Evolutionary conservation across 2,113 vertebrate species (phyloP), one percentile per base, ranked within the genome.

Genomic region (Pampusana beccarii): DNA sequence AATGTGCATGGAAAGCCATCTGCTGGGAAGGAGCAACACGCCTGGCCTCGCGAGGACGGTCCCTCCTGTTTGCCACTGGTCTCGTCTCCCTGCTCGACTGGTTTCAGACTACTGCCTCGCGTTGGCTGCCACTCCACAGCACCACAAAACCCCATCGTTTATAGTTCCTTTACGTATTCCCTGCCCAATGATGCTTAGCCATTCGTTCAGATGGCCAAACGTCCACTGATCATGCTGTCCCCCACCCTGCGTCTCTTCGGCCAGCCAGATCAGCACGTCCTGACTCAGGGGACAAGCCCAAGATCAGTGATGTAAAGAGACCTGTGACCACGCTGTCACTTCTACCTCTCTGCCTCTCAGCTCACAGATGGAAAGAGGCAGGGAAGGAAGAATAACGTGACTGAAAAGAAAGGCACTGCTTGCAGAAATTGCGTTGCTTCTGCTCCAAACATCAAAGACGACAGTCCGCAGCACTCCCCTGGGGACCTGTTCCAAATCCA

Each of bases 1-100:
- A 98, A 87, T 83, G 95, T 95, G 95, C 80, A 86, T 42, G 93
- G 97, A 97, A 87, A 95, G 89, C 95, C 97, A 97, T 92, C 96
- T 97, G 96, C 92, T 96, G 83, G 93, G 92, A 94, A 73, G 36
- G 20, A 88, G 75, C 44, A 72, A 71, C 0, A 2, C 51, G 42
- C 75, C 50, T 34, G 61, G 60, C 91, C n/a, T 70, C 2, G 2
- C 8, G 4, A 74, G 25, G 84, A 88, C 48, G 85, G 56, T 94
- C 66, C 57, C 60, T 91, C 71, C 75, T 81, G 40, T 81, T 66
- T 54, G 66, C 65, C 60, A 16, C 81, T 28, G 25, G 11, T 81
- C n/a, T 60, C 69, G 33, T 33, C 73, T 33, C 78, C 80, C 42
- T 38, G 77, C 85, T 87, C 81, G 70, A 79, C 36, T 33, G 42